Base-by-base conservation (phyloP, 2,797 vertebrate species). In the Triplophysa bombifrons region DNA sequence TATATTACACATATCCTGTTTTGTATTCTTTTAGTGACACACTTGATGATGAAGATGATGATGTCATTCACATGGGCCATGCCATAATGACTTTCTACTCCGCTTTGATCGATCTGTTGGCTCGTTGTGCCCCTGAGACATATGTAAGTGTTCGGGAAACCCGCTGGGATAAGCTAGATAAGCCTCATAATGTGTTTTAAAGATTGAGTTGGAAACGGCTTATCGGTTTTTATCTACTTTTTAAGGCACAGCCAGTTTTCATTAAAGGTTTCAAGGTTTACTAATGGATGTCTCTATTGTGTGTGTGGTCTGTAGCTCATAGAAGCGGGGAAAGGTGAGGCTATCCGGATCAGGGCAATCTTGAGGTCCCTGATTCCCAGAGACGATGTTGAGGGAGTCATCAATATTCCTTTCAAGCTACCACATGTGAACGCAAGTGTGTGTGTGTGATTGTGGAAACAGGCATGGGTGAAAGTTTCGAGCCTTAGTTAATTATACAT, bases 11-110 rank as follows among this genome's bases (percentile, higher is more conserved):
- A 20, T 20, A 13, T 25, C 1, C 3, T 12, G 19, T 19, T 67
- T n/a, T 17, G n/a, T 19, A 30, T 46, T 56, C 25, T 76, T 46
- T 87, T 84, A 96, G 96, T 86, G 93, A 97, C 74, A 81, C 74
- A 50, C 85, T 92, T 20, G 93, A 95, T 41, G 94, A 95, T 73
- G 90, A 89, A 50, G 92, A 95, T 22, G 95, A 97, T 84, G 96
- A 98, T 85, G 92, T 95, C 67, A 94, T 98, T 88, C 96, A 99
- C 81, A 96, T 97, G 95, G 97, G 97, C 65, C 96, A 98, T 0
- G 96, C 97, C 71, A 95, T 99, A 85, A 97, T 99, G 97, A 97
- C 96, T 63, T 98, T 99, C 87, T 98, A 99, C 84, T 94, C 97
- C 0, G 96, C 97, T 69, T 92, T 99, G 71, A 98, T 98, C 58